Percentiles rank a stretch among this genome's conserved stretches.
Conservation (phyloP, 2,888 invertebrate species). For the Polydrusus tereticollis region DNA sequence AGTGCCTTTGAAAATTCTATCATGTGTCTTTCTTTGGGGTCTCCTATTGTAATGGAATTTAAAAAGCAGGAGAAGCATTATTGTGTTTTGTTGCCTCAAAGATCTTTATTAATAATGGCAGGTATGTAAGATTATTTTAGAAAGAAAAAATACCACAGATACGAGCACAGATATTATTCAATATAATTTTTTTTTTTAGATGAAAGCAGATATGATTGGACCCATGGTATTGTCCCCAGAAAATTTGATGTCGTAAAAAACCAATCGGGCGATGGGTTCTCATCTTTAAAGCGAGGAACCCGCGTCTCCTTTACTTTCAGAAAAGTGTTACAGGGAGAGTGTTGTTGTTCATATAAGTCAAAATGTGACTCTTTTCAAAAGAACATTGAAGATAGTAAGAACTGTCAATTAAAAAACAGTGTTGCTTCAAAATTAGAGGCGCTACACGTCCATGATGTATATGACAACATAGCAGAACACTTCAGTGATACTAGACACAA, state of each 20-base stretch:
- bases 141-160: too few species aligned
- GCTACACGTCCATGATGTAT: constrained; percentile 87
- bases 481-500: constrained; percentile 95
- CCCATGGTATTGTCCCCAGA: constrained; percentile 89
- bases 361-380: constrained; percentile 75
- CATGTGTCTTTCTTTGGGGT: constrained; percentile 86
- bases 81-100: constrained; percentile 76
- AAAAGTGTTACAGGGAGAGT: constrained; percentile 67
- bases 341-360: constrained; percentile 74
- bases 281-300: constrained; percentile 69
- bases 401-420: constrained; percentile 43
- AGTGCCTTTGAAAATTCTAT: constrained; percentile 93
- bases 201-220: constrained; percentile 82
- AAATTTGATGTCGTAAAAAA: constrained; percentile 80
- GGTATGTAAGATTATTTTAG: constrained; percentile 10
- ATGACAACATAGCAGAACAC: constrained; percentile 93
- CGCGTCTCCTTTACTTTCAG: constrained; percentile 92
- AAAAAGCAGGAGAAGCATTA: constrained; percentile 73
- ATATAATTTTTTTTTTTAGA: constrained; percentile 61
- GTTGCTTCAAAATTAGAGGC: constrained; percentile 77
- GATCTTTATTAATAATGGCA: constrained; percentile 85
- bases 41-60: constrained; percentile 92
- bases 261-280: constrained; percentile 66
- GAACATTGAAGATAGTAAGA: constrained; percentile 33
- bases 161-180: not conserved